Conservation (phyloP, 2,113 vertebrate genomes). For the Neolamprologus toae region DNA sequence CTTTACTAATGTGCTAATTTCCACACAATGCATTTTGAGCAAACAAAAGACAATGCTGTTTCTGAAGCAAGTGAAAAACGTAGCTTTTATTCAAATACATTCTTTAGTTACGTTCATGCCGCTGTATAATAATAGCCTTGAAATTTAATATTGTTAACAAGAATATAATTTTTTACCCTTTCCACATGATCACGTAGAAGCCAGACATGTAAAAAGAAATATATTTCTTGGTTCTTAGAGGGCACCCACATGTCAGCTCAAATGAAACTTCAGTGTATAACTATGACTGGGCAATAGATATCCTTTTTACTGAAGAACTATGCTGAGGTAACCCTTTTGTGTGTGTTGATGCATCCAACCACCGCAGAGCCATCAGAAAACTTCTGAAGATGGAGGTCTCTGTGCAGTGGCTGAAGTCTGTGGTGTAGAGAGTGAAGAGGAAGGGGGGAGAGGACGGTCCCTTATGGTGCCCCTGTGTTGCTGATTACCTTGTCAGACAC, state of each 20-base stretch:
- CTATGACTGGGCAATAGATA: too few species aligned
- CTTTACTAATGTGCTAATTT: not conserved
- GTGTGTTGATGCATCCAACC: not conserved
- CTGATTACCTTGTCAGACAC: too few species aligned
- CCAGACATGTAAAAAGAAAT: too few species aligned
- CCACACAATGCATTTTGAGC: not conserved
- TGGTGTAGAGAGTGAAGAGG: fast-evolving
- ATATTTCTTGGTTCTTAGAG: not conserved
- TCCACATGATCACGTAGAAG: too few species aligned
- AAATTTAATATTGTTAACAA: not conserved
- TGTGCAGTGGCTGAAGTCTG: fast-evolving
- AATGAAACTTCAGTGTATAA: not conserved
- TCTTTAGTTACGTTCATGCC: not conserved
- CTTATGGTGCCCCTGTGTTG: too few species aligned
- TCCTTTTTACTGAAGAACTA: not conserved
- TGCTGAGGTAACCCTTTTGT: too few species aligned
- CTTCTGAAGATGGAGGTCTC: not conserved
- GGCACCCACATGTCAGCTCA: not conserved
- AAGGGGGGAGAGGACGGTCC: too few species aligned
- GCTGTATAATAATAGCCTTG: not conserved
- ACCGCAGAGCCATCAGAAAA: too few species aligned
- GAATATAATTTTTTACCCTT: too few species aligned
- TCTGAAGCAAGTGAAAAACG: not conserved
- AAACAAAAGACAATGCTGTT: not conserved
- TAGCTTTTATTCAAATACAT: too few species aligned